Conservation (phyloP, 2,797 vertebrate species). For the Falco concolor region DNA sequence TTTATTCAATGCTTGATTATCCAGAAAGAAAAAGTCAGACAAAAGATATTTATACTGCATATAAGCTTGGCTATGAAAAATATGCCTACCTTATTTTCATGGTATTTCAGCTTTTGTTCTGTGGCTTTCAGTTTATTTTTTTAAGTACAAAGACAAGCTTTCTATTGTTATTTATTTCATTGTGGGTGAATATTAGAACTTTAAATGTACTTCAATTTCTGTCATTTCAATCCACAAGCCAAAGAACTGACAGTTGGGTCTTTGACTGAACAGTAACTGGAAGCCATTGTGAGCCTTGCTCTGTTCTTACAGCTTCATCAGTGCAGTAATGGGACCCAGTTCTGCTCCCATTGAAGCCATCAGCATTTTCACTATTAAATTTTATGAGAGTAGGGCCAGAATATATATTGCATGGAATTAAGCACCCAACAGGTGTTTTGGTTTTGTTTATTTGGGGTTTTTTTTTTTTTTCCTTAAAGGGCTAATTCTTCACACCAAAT, state of each 20-base stretch:
- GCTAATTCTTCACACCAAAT: neutral
- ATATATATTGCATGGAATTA: neutral
- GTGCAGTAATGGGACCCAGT: neutral
- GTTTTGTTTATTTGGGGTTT: too few relatives aligned
- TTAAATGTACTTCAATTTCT: neutral
- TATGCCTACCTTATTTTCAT: neutral
- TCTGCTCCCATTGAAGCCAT: neutral
- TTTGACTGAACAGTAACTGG: neutral
- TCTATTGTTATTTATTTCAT: neutral
- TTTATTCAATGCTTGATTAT: neutral
- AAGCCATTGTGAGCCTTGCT: neutral
- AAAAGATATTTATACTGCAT: neutral
- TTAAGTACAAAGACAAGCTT: neutral
- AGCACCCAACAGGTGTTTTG: neutral
- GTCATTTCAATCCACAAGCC: neutral
- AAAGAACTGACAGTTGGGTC: neutral
- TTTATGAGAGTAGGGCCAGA: neutral
- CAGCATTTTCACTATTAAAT: neutral
- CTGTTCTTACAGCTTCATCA: neutral
- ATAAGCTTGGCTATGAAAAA: neutral
- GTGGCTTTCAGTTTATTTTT: neutral
- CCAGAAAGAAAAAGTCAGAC: neutral
- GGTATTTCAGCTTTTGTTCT: constrained; percentile 1
- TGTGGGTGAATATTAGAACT: neutral
- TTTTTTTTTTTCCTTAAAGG: neutral